Conservation (phyloP, 2,888 invertebrate species). For the Stenoptilia bipunctidactyla region DNA sequence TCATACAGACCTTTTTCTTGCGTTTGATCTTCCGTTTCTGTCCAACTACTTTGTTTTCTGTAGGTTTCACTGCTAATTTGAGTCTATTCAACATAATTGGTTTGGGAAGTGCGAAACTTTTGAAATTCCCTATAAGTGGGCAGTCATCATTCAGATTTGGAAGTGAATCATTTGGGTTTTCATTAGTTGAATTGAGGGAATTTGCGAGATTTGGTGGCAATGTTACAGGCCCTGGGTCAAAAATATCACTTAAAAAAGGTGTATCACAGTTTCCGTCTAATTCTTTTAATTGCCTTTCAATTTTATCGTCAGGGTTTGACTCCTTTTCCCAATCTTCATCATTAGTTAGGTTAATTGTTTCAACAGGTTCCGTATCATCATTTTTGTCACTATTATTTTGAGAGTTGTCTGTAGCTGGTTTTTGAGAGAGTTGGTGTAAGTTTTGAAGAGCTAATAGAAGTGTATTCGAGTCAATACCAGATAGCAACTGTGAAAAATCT, state of each 20-base stretch:
- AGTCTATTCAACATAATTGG: constrained; percentile 59
- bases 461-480: constrained; percentile 52
- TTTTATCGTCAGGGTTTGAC: constrained; percentile 45
- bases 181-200: constrained; percentile 35
- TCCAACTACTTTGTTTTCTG: constrained; percentile 32
- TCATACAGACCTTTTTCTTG: constrained; percentile 57
- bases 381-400: constrained; percentile 11
- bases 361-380: constrained; percentile 21
- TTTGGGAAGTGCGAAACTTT: constrained; percentile 65
- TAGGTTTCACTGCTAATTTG: constrained; percentile 47
- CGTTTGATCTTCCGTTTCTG: constrained; percentile 32
- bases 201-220: constrained; percentile 36
- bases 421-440: constrained; percentile 45
- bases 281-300: constrained; percentile 44
- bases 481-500: constrained; percentile 41
- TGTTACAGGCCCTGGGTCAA: constrained; percentile 52
- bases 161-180: constrained; percentile 27
- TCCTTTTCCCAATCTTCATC: constrained; percentile 61
- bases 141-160: constrained; percentile 17
- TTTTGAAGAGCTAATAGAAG: constrained; percentile 54
- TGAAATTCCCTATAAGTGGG: constrained; percentile 59
- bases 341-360: constrained; percentile 56
- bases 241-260: constrained; percentile 62
- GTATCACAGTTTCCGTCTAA: constrained; percentile 49
- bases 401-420: constrained; percentile 15